Conservation (phyloP, 2,888 invertebrate species). For the Temnothorax unifasciatus region DNA sequence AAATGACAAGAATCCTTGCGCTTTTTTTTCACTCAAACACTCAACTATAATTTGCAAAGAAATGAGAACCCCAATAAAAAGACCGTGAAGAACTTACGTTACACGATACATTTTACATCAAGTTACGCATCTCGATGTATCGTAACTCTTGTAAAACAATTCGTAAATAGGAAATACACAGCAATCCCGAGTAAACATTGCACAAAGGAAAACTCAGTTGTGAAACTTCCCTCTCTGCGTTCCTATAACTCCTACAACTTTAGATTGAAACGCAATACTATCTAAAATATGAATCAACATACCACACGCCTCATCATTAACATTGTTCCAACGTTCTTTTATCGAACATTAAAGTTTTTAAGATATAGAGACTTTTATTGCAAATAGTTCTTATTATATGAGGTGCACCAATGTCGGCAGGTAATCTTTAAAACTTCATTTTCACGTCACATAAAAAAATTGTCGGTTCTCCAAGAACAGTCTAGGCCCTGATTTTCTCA, state of each 20-base stretch:
- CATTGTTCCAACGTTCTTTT: neutral
- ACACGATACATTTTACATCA: neutral
- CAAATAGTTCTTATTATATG: slow-evolving; percentile 10
- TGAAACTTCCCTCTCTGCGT: slow-evolving; percentile 13
- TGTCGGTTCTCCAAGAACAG: slow-evolving; percentile 26
- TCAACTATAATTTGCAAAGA: slow-evolving; percentile 15
- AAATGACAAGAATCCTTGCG: slow-evolving; percentile 14
- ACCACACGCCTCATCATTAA: neutral
- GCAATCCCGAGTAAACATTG: slow-evolving; percentile 32
- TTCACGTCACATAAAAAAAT: slow-evolving; percentile 47
- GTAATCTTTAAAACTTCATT: slow-evolving; percentile 51
- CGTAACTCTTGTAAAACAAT: slow-evolving; percentile 36
- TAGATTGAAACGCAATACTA: slow-evolving; percentile 20
- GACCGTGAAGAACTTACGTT: neutral
- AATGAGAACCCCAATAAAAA: slow-evolving; percentile 55
- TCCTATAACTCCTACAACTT: slow-evolving; percentile 27
- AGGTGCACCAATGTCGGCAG: neutral
- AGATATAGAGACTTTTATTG: neutral
- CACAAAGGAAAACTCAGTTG: slow-evolving; percentile 28
- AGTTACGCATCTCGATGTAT: neutral
- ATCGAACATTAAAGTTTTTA: slow-evolving; percentile 15
- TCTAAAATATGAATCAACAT: slow-evolving; percentile 26
- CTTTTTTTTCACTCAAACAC: slow-evolving; percentile 23
- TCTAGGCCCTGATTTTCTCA: slow-evolving; percentile 14
- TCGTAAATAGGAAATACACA: slow-evolving; percentile 20